These are phyloP conservation scores for Tenthredo amoena DNA, from an alignment of 2,888 invertebrate genomes.

Conservation along the genomic window DNA sequence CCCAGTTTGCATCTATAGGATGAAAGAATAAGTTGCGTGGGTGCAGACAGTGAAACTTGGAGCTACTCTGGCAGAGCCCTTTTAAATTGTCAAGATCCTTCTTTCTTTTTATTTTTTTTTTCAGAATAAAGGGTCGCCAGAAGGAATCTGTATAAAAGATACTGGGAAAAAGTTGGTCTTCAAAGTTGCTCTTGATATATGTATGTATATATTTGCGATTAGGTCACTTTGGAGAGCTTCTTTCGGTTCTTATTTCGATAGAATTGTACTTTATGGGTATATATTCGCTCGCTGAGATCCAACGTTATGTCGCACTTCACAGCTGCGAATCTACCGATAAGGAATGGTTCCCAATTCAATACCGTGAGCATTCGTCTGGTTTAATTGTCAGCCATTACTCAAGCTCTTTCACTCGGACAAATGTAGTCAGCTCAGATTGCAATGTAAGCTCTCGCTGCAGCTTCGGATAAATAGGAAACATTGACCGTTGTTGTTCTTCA, in stretches of 20 bases:
- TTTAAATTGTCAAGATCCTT: slow-evolving; percentile 19
- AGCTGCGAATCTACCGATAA: slow-evolving; percentile 4
- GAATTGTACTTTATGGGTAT: not conserved
- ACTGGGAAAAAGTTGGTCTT: not conserved
- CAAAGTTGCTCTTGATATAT: not conserved
- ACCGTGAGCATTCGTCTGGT: not conserved
- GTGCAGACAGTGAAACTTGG: slow-evolving; percentile 17
- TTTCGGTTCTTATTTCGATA: not conserved
- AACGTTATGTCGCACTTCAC: not conserved
- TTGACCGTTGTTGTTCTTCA: not conserved
- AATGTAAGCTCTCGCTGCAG: not conserved
- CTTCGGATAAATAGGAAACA: not conserved
- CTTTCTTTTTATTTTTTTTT: not conserved
- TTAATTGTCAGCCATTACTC: slow-evolving; percentile 21
- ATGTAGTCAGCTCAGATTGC: not conserved
- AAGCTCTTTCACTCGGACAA: slow-evolving; percentile 10
- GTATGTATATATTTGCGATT: not conserved
- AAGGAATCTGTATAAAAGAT: not conserved
- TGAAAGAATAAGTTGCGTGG: not conserved
- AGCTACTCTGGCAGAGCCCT: slow-evolving; percentile 4
- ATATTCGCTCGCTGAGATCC: not conserved
- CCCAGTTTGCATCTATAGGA: not conserved
- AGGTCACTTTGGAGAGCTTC: not conserved
- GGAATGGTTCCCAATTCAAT: not conserved
- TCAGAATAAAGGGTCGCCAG: not conserved